These are phyloP conservation scores for Autographa gamma DNA, from an alignment of 2,888 invertebrate genomes.

Conservation along the genomic window DNA sequence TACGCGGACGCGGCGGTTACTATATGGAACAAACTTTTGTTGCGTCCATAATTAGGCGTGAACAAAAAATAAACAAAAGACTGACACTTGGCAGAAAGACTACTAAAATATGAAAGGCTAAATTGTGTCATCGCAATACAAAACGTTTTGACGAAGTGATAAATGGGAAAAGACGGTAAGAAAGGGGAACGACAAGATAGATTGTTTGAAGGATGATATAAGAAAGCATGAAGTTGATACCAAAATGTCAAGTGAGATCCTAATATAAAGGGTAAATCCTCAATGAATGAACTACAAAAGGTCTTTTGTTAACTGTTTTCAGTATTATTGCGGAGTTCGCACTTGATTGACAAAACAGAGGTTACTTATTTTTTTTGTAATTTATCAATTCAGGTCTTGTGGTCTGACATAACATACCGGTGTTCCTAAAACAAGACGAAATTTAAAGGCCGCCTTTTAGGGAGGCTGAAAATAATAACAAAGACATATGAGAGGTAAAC, in stretches of 20 bases:
- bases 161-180: background rate
- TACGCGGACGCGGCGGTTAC: conserved; percentile 53
- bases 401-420: background rate
- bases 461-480: background rate
- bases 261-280: background rate
- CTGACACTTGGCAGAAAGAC: background rate
- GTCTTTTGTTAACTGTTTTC: background rate
- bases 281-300: background rate
- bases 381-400: background rate
- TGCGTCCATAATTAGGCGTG: conserved; percentile 23
- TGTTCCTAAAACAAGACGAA: background rate
- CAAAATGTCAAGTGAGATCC: background rate
- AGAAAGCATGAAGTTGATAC: background rate
- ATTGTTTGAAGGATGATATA: background rate
- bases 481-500: conserved; percentile 4
- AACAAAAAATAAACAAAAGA: conserved; percentile 14
- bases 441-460: background rate
- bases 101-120: background rate
- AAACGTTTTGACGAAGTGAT: background rate
- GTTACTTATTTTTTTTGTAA: too few relatives aligned
- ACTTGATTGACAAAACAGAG: too few relatives aligned
- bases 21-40: conserved; percentile 50
- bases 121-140: conserved; percentile 1
- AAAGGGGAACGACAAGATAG: background rate
- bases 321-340: too few relatives aligned